Evolutionary conservation across 2,113 vertebrate species (phyloP).

Genomic region (Apistogramma diplotaenia): DNA sequence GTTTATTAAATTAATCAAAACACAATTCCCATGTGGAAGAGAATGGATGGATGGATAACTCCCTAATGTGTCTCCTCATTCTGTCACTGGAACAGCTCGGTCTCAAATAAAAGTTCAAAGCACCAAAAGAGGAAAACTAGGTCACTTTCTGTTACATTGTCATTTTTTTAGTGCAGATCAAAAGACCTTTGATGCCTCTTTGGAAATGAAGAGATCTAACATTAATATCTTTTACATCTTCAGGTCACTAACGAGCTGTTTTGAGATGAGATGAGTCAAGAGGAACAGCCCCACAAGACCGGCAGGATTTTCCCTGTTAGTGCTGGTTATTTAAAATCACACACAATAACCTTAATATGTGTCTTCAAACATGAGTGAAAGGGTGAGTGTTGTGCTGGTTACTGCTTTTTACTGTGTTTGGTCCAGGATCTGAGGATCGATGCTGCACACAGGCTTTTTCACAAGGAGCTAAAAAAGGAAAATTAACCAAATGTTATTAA

Average conservation of each 20-base stretch:
- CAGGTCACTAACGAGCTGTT: background rate
- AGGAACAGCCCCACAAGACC: background rate
- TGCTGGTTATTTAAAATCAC: background rate
- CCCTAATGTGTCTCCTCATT: too few species aligned
- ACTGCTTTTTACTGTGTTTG: background rate
- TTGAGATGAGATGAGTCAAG: fast-evolving
- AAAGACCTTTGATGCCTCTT: background rate
- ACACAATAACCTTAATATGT: background rate
- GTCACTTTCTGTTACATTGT: background rate
- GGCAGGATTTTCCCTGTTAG: background rate
- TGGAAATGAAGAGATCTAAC: background rate
- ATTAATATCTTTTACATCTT: background rate
- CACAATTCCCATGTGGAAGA: background rate
- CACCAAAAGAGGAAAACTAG: background rate
- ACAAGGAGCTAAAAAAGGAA: background rate
- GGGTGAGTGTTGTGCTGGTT: background rate
- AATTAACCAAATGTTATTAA: too few species aligned
- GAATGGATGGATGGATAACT: too few species aligned
- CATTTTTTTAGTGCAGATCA: background rate
- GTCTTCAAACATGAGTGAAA: background rate
- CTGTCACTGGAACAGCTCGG: constrained; percentile 8
- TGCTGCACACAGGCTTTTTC: background rate
- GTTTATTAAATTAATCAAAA: background rate
- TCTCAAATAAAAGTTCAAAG: background rate
- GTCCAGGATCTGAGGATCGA: fast-evolving